These are phyloP conservation scores for Smittia aterrima DNA, from an alignment of 2,888 invertebrate genomes.

Conservation along the genomic window DNA sequence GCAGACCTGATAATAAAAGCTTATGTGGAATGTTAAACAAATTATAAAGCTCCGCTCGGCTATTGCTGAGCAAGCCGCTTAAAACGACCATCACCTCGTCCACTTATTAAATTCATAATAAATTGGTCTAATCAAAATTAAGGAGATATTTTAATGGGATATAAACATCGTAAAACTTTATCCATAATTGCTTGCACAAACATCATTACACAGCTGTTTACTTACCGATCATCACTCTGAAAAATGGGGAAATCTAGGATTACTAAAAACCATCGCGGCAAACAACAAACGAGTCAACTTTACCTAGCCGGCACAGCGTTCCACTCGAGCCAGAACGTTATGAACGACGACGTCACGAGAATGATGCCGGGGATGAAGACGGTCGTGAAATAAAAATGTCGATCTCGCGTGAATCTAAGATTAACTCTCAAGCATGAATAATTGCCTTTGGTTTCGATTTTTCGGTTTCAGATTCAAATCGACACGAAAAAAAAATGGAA, in stretches of 20 bases:
- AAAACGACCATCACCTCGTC: no score
- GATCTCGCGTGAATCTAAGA: conserved; percentile 82
- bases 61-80: no score
- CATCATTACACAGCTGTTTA: neutral
- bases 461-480: neutral
- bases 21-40: no score
- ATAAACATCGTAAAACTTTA: neutral
- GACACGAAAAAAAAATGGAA: neutral
- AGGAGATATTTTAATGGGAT: conserved; percentile 25
- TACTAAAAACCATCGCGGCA: neutral
- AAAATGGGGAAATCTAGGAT: neutral
- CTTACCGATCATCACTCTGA: conserved; percentile 37
- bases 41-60: no score
- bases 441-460: conserved; percentile 64
- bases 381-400: conserved; percentile 87
- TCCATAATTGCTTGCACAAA: neutral
- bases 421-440: conserved; percentile 87
- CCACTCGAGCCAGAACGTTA: conserved; percentile 97
- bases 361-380: conserved; percentile 92
- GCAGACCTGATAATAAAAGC: no score
- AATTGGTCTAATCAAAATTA: neutral
- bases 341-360: conserved; percentile 94
- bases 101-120: no score
- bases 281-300: conserved; percentile 58
- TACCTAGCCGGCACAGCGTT: conserved; percentile 95